Base-by-base conservation (phyloP, 2,797 vertebrate species). In the Lates japonicus region DNA sequence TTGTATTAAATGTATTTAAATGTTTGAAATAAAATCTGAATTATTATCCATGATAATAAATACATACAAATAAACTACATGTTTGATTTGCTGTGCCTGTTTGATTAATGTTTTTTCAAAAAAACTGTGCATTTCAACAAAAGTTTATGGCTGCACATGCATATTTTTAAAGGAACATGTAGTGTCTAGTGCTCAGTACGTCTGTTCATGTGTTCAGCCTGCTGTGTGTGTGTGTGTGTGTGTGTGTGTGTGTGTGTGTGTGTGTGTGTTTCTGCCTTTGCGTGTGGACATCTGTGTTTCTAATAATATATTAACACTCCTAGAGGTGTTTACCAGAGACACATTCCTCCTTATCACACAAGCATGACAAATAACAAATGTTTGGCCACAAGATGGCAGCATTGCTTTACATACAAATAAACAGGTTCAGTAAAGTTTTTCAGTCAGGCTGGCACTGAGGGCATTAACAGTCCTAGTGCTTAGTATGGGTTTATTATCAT, bases 321-420 rank as follows among this genome's bases (percentile, higher is more conserved):
- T 58, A 25, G 51, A 62, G 6, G 51, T 79, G 22, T 65, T 69
- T 2, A 67, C 29, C 29, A 70, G 16, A 54, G 37, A 22, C 37
- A 49, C 17, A 0, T 42, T 59, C 29, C 16, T 44, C 25, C 35
- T 37, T 17, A 1, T 0, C 1, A 25, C 17, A 12, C 5, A 29
- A 41, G 25, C 11, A 35, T 6, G 19, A 37, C 3, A 1, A 35
- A 25, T 68, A 16, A n/a, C 14, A 1, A 1, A 9, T 0, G 1
- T 29, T 55, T 71, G 37, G 13, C 87, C 94, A 90, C 83, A 48
- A 91, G 94, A 64, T 92, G 87, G 83, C 63, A 88, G 88, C 86
- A 86, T 87, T 84, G 87, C 8, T 73, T 77, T 16, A 29, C 25
- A 29, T 2, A 29, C 25, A 29, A 29, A 29, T 29, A 29, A 29